Percentiles rank a stretch among this genome's conserved stretches.
phyloP scores from a whole-genome alignment of 2,113 vertebrate species.

The Sturnira hondurensis region DNA sequence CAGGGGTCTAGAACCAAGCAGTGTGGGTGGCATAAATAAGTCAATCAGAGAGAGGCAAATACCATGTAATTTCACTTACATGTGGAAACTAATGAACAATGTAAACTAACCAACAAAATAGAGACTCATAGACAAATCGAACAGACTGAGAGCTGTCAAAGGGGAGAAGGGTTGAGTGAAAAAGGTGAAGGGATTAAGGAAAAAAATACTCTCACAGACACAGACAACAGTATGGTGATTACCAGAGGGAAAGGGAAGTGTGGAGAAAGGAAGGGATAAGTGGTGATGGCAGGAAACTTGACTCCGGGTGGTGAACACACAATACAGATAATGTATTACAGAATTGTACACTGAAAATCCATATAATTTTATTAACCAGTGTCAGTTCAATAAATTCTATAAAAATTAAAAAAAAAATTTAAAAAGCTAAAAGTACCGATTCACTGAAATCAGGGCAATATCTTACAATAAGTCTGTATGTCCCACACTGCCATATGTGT shows the following conservation, averaged over 20 bases:
- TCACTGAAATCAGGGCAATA: background rate
- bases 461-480: background rate
- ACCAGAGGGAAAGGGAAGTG: background rate
- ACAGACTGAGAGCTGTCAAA: background rate
- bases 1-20: background rate
- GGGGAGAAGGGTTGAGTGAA: background rate
- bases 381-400: background rate
- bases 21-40: background rate
- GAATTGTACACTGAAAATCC: background rate
- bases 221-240: background rate
- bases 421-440: background rate
- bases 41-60: background rate
- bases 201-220: background rate
- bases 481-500: background rate
- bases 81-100: background rate
- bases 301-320: background rate
- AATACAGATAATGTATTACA: background rate
- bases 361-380: background rate
- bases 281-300: background rate
- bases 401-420: background rate
- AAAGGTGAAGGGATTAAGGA: background rate
- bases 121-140: background rate
- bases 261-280: no score
- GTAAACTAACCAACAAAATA: background rate
- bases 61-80: background rate